Evolutionary conservation across 1,140 invertebrate genomes (phyloP), one percentile per base, ranked within the genome.

Genomic region (Drosophila leontia): DNA sequence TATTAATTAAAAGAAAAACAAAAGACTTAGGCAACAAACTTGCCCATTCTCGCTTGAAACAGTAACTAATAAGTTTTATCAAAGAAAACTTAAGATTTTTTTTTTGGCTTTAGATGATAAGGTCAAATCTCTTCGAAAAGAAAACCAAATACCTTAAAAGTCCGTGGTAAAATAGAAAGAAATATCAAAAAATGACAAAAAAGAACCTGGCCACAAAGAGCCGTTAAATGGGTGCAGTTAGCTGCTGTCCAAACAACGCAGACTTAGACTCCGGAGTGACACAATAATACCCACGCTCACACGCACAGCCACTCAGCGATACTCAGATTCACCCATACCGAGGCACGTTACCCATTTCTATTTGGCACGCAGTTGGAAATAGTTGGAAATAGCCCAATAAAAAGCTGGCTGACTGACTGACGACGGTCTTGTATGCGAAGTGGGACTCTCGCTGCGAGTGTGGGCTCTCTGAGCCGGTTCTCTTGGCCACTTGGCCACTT

Each of bases 151-250:
- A 34, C 12, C 34, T 35, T 17, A 15, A 53, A 53, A 5, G 12
- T 12, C 2, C 12, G 11, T 55, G 34, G 17, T 55, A 35, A 12
- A 29, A n/a, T 9, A 56, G 26, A 47, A 48, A 39, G 15, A 62
- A 48, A 44, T 55, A 7, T 29, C 26, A 57, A 34, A 15, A 45
- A 76, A 3, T 37, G 17, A 58, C 39, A 45, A 53, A 41, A 41
- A 45, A 75, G 53, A 79, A 82, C 53, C 67, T 81, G 60, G 69
- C 62, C 56, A 51, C 67, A 72, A 70, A 74, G 72, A 69, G 53
- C 85, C 85, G 85, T 90, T 90, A 90, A 90, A 90, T 65, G 74
- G 65, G 79, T 76, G 82, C 86, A 85, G 85, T 87, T 86, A 86
- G 44, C 58, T 32, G 75, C 57, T 44, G 29, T 45, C 48, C 63